Percentiles rank a stretch among this genome's conserved stretches.
These are phyloP conservation scores for Pterocles orientalis DNA, from an alignment of 2,113 vertebrate genomes.

Conservation along the genomic window DNA sequence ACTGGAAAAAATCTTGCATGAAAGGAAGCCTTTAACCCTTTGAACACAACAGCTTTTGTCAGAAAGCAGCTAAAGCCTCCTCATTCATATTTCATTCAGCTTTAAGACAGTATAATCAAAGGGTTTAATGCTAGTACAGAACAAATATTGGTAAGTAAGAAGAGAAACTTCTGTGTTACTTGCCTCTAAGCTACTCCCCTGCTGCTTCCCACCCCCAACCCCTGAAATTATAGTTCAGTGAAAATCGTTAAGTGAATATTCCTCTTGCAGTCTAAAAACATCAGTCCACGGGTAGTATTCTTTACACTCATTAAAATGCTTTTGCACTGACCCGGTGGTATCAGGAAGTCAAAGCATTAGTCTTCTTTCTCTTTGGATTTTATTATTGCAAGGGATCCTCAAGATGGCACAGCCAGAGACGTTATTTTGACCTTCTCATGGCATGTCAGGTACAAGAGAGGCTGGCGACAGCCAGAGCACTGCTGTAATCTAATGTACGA, in stretches of 20 bases:
- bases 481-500: not conserved
- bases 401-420: not conserved
- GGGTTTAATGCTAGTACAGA: slow-evolving; percentile 2
- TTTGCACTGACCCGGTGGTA: not conserved
- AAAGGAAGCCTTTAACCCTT: slow-evolving; percentile 17
- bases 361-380: not conserved
- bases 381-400: not conserved
- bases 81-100: not conserved
- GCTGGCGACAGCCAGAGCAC: accelerated
- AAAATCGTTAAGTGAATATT: not conserved
- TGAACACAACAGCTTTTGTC: not conserved
- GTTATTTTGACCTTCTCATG: not conserved
- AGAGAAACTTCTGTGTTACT: not conserved
- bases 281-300: not conserved
- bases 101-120: not conserved
- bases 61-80: not conserved
- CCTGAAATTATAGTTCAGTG: not conserved
- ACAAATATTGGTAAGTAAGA: not conserved
- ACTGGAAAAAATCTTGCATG: not conserved
- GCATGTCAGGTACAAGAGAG: not conserved
- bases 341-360: not conserved
- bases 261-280: slow-evolving; percentile 3
- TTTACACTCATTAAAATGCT: not conserved
- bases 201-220: not conserved
- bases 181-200: not conserved